A percentile compares a stretch with the other conserved stretches of the same genome.
Conservation (phyloP, 2,797 vertebrate species). For the Rhinophrynus dorsalis region DNA sequence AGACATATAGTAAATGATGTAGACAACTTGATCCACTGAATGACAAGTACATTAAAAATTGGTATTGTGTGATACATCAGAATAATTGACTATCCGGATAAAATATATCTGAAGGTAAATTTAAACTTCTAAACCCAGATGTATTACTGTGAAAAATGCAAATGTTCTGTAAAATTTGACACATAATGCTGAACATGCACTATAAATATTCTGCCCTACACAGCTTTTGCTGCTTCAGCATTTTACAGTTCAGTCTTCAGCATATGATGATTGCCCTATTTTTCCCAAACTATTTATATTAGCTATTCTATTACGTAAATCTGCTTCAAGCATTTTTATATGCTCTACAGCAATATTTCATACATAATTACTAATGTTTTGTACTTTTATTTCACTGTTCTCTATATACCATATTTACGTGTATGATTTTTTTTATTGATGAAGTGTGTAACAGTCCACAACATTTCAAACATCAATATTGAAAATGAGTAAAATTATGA, state of each 20-base stretch:
- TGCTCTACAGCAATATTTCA: constrained; percentile 5
- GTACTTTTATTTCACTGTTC: not conserved
- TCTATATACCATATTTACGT: constrained; percentile 10
- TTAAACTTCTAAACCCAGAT: constrained; percentile 8
- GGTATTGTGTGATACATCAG: not conserved
- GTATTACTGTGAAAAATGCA: constrained; percentile 22
- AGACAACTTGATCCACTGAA: not conserved
- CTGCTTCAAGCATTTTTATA: constrained; percentile 1
- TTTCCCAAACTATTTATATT: constrained; percentile 31
- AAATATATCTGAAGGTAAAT: not conserved
- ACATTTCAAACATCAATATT: no score
- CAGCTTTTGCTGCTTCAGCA: constrained; percentile 37
- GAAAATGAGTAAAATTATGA: no score
- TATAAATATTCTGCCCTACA: constrained; percentile 43
- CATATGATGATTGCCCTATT: constrained; percentile 37
- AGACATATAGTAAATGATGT: not conserved
- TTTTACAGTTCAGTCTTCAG: constrained; percentile 34
- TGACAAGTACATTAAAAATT: not conserved
- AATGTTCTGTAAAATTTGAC: constrained; percentile 41
- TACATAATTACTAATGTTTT: no score
- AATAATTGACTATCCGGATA: not conserved
- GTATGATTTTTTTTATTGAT: no score
- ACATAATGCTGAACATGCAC: constrained; percentile 37
- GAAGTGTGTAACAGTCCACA: no score
- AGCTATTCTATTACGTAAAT: constrained; percentile 24